phyloP scores from a whole-genome alignment of 2,113 vertebrate species.

The Rattus rattus region DNA sequence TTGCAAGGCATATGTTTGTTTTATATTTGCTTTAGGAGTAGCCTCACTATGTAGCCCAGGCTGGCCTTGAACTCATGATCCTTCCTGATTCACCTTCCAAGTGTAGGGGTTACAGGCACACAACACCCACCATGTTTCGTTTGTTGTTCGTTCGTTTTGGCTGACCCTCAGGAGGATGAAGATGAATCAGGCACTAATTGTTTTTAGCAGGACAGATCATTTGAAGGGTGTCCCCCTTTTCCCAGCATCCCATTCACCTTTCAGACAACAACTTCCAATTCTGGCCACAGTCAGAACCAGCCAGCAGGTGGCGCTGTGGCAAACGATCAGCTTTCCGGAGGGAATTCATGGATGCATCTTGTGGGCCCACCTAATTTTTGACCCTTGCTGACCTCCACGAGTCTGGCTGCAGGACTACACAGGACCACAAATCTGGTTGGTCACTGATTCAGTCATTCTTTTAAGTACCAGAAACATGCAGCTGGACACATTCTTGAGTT shows the following conservation, averaged over 20 bases:
- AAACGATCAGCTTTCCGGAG: background rate
- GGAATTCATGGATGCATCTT: background rate
- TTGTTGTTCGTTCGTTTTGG: constrained; percentile 21
- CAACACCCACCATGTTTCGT: background rate
- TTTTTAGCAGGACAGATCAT: background rate
- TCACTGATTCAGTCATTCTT: background rate
- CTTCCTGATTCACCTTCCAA: background rate
- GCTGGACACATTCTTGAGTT: too few species aligned
- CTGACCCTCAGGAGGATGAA: background rate
- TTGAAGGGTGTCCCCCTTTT: background rate
- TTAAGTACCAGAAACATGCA: background rate
- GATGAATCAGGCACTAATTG: background rate
- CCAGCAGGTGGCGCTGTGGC: constrained; percentile 62
- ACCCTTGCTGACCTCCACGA: background rate
- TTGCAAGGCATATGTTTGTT: background rate
- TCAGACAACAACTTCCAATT: background rate
- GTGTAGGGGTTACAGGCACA: background rate
- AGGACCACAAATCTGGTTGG: background rate
- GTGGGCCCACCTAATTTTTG: background rate
- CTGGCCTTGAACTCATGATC: background rate
- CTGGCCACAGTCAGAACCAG: background rate
- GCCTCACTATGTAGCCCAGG: background rate
- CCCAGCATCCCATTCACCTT: too few species aligned
- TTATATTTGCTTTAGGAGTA: background rate
- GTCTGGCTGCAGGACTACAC: background rate